phyloP scores from a whole-genome alignment of 1,140 invertebrate genomes.

The Macrostomum lignano region DNA sequence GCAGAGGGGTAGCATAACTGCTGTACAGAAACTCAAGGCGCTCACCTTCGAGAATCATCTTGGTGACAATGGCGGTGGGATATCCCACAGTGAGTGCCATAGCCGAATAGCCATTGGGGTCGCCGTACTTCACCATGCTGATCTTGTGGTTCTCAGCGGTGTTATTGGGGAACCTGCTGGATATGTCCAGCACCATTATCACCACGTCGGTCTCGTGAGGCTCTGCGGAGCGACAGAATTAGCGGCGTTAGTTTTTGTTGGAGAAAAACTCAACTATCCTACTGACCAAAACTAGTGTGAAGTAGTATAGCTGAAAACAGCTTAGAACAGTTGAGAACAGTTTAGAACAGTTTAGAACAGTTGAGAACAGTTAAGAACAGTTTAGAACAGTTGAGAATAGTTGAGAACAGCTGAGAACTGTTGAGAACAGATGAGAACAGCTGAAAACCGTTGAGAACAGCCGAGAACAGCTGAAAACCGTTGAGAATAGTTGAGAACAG shows the following conservation, averaged over 20 bases:
- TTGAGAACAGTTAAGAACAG: no score
- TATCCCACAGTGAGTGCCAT: constrained; percentile 92
- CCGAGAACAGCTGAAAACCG: no score
- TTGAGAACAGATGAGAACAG: no score
- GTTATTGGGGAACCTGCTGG: constrained; percentile 62
- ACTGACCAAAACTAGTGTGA: no score
- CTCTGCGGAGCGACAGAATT: constrained; percentile 27
- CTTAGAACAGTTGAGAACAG: no score
- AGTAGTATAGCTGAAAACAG: no score
- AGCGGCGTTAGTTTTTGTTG: background rate
- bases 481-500: no score
- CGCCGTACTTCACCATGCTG: constrained; percentile 70
- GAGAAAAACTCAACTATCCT: background rate
- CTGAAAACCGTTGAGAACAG: no score
- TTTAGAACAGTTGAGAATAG: no score
- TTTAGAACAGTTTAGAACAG: no score
- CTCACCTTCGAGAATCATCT: constrained; percentile 78
- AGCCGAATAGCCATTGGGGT: constrained; percentile 51
- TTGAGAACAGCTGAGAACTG: no score
- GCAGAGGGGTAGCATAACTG: no score
- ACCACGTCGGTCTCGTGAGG: constrained; percentile 66
- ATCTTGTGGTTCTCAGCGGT: constrained; percentile 51
- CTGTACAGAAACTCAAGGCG: constrained; percentile 2
- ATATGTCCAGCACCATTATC: constrained; percentile 66
- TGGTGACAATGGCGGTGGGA: constrained; percentile 70